These are phyloP conservation scores for Vespertilio murinus DNA, from an alignment of 2,797 vertebrate genomes.

Conservation along the genomic window DNA sequence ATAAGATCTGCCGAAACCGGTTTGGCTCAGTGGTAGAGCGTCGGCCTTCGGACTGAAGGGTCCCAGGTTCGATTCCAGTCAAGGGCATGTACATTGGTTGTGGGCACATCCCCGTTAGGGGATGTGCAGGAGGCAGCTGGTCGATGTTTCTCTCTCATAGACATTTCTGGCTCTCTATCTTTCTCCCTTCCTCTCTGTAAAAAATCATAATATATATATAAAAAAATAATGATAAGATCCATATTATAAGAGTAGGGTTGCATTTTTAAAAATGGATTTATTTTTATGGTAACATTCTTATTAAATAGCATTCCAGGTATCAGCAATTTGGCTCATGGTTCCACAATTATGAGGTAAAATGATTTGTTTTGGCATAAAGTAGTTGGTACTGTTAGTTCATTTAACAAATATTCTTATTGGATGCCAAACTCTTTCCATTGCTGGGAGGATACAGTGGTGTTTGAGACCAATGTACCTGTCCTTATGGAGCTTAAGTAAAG, in stretches of 20 bases:
- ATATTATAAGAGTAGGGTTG: not conserved
- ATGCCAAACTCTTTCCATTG: not conserved
- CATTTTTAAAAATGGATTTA: not conserved
- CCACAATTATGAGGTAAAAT: not conserved
- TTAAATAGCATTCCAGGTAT: not conserved
- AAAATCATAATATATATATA: no score
- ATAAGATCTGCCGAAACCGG: no score
- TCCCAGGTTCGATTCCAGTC: no score
- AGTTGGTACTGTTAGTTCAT: not conserved
- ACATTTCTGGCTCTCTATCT: no score
- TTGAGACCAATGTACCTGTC: not conserved
- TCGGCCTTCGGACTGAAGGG: no score
- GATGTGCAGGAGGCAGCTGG: no score
- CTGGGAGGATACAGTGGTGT: not conserved
- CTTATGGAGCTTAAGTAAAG: not conserved
- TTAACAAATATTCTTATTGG: not conserved
- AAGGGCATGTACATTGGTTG: no score
- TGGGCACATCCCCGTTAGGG: no score
- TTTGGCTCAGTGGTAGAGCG: no score
- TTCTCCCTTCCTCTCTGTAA: no score
- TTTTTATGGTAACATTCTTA: slow-evolving; percentile 35
- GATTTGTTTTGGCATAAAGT: slow-evolving; percentile 24
- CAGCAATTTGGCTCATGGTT: not conserved
- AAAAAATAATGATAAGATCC: not conserved
- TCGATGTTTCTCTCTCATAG: no score